Base-by-base conservation (phyloP, 2,113 vertebrate species). In the Bubo blakistoni region DNA sequence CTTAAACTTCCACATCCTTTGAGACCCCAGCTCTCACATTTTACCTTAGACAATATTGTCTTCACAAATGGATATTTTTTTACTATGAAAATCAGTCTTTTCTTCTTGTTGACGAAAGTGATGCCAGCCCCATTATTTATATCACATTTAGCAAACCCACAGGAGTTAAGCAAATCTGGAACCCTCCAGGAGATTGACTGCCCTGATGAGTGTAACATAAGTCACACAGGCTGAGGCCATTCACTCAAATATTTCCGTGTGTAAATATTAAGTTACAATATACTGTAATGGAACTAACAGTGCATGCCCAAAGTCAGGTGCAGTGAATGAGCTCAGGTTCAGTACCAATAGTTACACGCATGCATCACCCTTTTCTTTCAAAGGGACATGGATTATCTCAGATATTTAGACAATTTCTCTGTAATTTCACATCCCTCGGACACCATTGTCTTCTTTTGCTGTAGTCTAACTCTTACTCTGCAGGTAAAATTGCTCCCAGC, bases 191-290 rank as follows among this genome's bases (percentile, higher is more conserved):
- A 96, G 91, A 94, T 8, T 95, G 94, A 88, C 67, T 96, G 66
- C 71, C 88, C 91, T 96, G 94, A 97, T 96, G 93, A 96, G 78
- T 91, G 91, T 90, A 96, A 78, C 92, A 96, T 97, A 94, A 96
- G 86, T 96, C 76, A 94, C 85, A 30, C 58, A 91, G 78, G 81
- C 83, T 81, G 92, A 96, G 90, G 63, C 89, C 59, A 73, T 90
- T 95, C 22, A 14, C 82, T 95, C 71, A 95, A 81, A 94, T 88
- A 96, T 97, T 97, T 97, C 90, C 61, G 0, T 94, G 82, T 89
- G 88, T 81, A 97, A 96, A 96, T 96, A 96, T 97, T 94, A 79
- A 80, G 81, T 97, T 97, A 96, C 93, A 94, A 34, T 89, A 52
- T 58, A 58, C 38, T 55, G 84, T 97, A 96, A 97, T 97, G 95